A percentile compares a stretch with the other conserved stretches of the same genome.
Evolutionary conservation across 1,140 invertebrate species (phyloP).

Genomic region (Olivierus martensii): DNA sequence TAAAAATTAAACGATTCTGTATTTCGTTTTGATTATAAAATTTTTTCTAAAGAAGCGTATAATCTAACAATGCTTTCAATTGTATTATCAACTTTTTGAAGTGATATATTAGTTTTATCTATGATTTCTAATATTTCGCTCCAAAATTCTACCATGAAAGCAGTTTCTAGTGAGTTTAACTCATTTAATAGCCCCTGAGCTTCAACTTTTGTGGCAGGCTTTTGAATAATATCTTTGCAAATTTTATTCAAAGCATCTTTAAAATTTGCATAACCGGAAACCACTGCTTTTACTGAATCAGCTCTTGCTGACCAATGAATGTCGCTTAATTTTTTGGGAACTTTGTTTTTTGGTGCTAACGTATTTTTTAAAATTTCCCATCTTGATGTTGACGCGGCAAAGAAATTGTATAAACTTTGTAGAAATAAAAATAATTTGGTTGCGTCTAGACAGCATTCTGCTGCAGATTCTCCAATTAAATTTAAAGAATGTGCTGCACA

Average conservation of each 20-base stretch:
- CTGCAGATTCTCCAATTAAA: not conserved
- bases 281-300: no score
- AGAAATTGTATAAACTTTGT: not conserved
- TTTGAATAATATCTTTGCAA: no score
- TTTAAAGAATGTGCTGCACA: not conserved
- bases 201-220: no score
- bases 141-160: not conserved
- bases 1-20: no score
- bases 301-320: not conserved
- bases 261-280: no score
- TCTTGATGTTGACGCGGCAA: not conserved
- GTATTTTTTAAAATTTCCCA: not conserved
- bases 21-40: no score
- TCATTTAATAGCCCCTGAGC: no score
- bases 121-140: no score
- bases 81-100: no score
- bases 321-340: not conserved
- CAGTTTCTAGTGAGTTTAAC: not conserved
- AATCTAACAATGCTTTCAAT: no score
- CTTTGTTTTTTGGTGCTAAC: not conserved
- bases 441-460: not conserved
- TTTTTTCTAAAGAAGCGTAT: no score
- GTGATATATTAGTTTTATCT: not conserved
- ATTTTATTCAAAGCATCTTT: no score
- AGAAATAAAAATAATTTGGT: conserved; percentile 1